These are phyloP conservation scores for Phyllotreta striolata DNA, from an alignment of 2,888 invertebrate genomes.

Conservation along the genomic window DNA sequence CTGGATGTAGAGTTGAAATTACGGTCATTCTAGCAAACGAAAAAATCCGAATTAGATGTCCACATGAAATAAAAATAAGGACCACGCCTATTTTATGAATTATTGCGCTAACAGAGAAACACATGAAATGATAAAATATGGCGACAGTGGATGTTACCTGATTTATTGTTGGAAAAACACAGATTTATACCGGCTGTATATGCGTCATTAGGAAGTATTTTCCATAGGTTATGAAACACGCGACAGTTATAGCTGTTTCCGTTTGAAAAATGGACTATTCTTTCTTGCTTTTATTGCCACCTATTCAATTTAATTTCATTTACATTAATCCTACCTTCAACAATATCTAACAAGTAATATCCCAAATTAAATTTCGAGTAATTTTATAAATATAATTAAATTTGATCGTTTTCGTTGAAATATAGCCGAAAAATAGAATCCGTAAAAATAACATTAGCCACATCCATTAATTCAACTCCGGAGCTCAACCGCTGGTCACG, in stretches of 20 bases:
- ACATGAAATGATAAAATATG: constrained; percentile 34
- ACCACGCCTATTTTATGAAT: constrained; percentile 26
- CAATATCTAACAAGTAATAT: too few relatives aligned
- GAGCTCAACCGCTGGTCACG: constrained; percentile 4
- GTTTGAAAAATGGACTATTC: constrained; percentile 12
- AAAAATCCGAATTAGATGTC: too few relatives aligned
- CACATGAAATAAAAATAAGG: neutral
- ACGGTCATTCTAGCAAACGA: too few relatives aligned
- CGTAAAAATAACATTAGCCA: constrained; percentile 12
- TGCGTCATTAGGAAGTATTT: constrained; percentile 33
- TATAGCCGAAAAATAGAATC: constrained; percentile 4
- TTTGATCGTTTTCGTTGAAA: neutral
- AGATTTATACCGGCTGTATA: constrained; percentile 31
- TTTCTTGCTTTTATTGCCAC: neutral
- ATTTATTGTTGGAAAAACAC: constrained; percentile 35
- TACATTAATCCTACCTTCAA: too few relatives aligned
- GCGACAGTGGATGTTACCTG: constrained; percentile 33
- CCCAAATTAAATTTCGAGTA: too few relatives aligned
- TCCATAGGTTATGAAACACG: constrained; percentile 24
- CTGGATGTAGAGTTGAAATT: too few relatives aligned
- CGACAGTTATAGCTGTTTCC: constrained; percentile 18
- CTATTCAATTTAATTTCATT: too few relatives aligned
- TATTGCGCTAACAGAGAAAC: constrained; percentile 28
- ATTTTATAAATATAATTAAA: too few relatives aligned
- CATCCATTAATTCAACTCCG: constrained; percentile 7